Conservation (phyloP, 2,888 invertebrate species). For the Villa cingulata region DNA sequence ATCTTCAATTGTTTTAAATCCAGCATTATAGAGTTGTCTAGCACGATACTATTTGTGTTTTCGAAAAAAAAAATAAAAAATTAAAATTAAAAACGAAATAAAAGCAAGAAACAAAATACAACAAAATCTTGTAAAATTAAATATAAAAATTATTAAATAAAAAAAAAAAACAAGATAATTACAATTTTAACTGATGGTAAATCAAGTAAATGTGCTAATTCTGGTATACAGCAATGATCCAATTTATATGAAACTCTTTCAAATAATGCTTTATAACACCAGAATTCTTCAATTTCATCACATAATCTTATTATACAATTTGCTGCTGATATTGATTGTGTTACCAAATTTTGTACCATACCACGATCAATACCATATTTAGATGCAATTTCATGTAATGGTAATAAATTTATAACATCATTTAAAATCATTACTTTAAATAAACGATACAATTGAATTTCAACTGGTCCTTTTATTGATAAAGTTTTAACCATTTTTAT, state of each 20-base stretch:
- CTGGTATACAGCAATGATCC: conserved; percentile 66
- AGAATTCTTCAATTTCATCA: conserved; percentile 63
- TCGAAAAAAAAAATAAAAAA: conserved; percentile 7
- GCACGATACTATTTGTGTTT: conserved; percentile 63
- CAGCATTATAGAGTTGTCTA: conserved; percentile 66
- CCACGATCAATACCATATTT: conserved; percentile 66
- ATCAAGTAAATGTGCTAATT: conserved; percentile 71
- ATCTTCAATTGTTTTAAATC: conserved; percentile 61
- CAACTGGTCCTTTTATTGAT: conserved; percentile 41
- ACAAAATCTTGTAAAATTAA: too few relatives aligned
- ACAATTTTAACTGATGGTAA: conserved; percentile 78
- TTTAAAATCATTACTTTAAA: conserved; percentile 75
- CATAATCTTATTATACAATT: conserved; percentile 67
- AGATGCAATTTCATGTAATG: conserved; percentile 52
- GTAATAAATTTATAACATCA: conserved; percentile 57
- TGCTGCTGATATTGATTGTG: conserved; percentile 56
- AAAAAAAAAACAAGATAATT: conserved; percentile 17
- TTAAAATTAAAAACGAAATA: too few relatives aligned
- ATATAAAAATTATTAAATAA: not conserved
- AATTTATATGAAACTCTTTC: conserved; percentile 58
- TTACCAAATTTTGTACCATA: conserved; percentile 61
- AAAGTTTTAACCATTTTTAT: conserved; percentile 54
- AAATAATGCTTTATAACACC: conserved; percentile 68
- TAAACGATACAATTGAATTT: conserved; percentile 50
- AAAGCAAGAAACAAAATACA: not conserved